These are phyloP conservation scores for Carpatolechia fugitivella DNA, from an alignment of 2,888 invertebrate species.

Conservation along the genomic window DNA sequence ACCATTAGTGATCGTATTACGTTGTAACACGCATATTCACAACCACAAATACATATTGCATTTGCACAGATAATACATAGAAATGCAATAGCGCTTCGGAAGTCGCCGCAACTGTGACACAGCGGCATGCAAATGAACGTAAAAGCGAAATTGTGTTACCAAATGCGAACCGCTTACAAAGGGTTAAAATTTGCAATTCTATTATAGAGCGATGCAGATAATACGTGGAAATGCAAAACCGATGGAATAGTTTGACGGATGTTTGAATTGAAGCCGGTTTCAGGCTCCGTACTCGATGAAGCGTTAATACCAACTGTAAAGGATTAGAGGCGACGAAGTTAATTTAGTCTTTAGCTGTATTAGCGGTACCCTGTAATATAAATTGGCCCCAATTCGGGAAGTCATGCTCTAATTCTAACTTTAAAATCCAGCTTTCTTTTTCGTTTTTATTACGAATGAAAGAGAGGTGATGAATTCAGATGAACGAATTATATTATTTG, in stretches of 20 bases:
- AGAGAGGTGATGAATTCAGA: too few relatives aligned
- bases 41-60: slow-evolving; percentile 3
- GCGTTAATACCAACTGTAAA: slow-evolving; percentile 1
- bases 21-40: not conserved
- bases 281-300: not conserved
- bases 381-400: too few relatives aligned
- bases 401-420: too few relatives aligned
- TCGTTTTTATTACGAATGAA: too few relatives aligned
- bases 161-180: slow-evolving; percentile 75
- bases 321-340: not conserved
- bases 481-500: too few relatives aligned
- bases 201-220: slow-evolving; percentile 70
- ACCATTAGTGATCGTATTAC: not conserved
- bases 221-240: slow-evolving; percentile 67
- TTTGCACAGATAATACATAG: slow-evolving; percentile 6
- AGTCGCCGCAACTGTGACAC: slow-evolving; percentile 63
- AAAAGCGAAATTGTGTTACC: slow-evolving; percentile 77
- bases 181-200: slow-evolving; percentile 78
- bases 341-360: not conserved
- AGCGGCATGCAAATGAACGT: slow-evolving; percentile 72
- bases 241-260: slow-evolving; percentile 26
- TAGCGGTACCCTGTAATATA: too few relatives aligned
- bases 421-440: too few relatives aligned
- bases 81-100: slow-evolving; percentile 34
- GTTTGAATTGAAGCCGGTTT: slow-evolving; percentile 5